These are phyloP conservation scores for Spicauda simplicius DNA, from an alignment of 2,888 invertebrate genomes.

Conservation along the genomic window DNA sequence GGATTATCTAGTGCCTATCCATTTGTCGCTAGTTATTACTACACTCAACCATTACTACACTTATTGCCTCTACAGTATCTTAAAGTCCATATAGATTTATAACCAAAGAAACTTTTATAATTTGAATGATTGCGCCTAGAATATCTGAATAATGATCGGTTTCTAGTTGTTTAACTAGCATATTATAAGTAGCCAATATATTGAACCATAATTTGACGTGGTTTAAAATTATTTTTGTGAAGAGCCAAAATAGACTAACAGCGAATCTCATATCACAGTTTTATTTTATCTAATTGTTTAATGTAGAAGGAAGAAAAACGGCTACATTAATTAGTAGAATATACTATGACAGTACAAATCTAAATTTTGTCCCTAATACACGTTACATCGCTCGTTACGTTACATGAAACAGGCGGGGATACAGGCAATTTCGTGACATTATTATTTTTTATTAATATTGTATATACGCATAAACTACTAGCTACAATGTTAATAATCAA, in stretches of 20 bases:
- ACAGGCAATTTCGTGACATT: not conserved
- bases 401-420: not conserved
- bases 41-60: constrained; percentile 26
- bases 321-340: constrained; percentile 12
- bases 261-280: constrained; percentile 67
- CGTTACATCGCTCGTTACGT: not conserved
- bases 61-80: constrained; percentile 21
- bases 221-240: constrained; percentile 9
- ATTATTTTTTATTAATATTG: not conserved
- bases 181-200: constrained; percentile 5
- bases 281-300: constrained; percentile 49
- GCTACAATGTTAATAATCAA: too few species aligned
- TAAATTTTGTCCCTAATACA: constrained; percentile 12
- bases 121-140: constrained; percentile 5
- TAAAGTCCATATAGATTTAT: constrained; percentile 7
- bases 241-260: constrained; percentile 37
- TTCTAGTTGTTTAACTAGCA: not conserved
- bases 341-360: constrained; percentile 16
- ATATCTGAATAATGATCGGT: not conserved
- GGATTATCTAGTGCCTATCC: constrained; percentile 12
- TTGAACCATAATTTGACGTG: not conserved
- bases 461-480: not conserved
- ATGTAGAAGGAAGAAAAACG: constrained; percentile 40
- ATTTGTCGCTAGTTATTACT: constrained; percentile 17
- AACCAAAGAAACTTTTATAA: constrained; percentile 4